phyloP scores from a whole-genome alignment of 2,113 vertebrate species.

The Upupa epops region DNA sequence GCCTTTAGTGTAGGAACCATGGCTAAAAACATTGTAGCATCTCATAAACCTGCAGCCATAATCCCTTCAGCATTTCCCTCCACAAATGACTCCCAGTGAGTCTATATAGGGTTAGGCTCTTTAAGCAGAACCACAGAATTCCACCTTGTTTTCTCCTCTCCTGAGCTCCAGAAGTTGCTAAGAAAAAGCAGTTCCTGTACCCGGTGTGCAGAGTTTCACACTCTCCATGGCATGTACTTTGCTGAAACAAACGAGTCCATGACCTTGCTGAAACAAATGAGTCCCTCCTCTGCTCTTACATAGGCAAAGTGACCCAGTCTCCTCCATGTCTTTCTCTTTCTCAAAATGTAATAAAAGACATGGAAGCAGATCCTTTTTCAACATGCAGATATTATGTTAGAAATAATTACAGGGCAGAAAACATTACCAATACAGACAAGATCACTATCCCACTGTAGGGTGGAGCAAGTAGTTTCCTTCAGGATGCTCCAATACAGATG shows the following conservation, averaged over 20 bases:
- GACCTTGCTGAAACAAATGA: neutral
- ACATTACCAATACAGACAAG: rapidly evolving
- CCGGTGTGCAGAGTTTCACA: neutral
- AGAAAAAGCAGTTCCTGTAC: neutral
- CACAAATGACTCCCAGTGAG: neutral
- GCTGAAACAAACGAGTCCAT: neutral
- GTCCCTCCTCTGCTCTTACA: neutral
- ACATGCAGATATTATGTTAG: neutral
- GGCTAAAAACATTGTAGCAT: neutral
- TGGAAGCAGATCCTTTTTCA: neutral
- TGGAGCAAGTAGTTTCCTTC: neutral
- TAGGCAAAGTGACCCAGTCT: neutral
- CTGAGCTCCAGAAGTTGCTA: neutral
- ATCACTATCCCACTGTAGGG: neutral
- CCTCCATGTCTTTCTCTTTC: neutral
- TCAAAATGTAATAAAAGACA: neutral
- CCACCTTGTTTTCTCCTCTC: neutral
- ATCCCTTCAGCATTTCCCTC: neutral
- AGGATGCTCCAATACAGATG: neutral
- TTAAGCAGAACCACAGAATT: neutral
- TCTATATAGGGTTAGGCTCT: neutral
- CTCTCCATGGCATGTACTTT: neutral
- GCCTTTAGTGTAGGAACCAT: neutral
- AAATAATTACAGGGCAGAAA: neutral
- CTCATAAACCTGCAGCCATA: neutral